phyloP scores from a whole-genome alignment of 2,888 invertebrate species.

The Nebria salina region DNA sequence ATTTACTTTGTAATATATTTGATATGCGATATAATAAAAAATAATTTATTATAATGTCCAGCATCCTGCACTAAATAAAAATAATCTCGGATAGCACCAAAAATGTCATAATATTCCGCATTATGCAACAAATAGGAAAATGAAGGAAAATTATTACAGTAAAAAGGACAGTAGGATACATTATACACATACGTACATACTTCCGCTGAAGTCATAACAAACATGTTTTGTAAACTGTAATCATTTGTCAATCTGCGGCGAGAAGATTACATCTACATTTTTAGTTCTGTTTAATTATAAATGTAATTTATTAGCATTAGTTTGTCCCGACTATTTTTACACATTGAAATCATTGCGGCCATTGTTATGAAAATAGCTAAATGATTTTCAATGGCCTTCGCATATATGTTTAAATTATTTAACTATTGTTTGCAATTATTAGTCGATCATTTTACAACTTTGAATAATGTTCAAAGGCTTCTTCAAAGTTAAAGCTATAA shows the following conservation, averaged over 20 bases:
- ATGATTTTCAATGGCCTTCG: constrained; percentile 31
- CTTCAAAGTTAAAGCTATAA: too few species aligned
- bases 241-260: constrained; percentile 25
- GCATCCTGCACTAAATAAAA: neutral
- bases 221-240: constrained; percentile 11
- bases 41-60: neutral
- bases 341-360: constrained; percentile 31
- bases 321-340: constrained; percentile 29
- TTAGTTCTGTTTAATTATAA: constrained; percentile 26
- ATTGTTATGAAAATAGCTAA: constrained; percentile 25
- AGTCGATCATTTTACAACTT: too few species aligned
- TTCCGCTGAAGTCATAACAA: neutral
- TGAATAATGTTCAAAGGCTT: too few species aligned
- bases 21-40: neutral
- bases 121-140: neutral
- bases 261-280: constrained; percentile 26
- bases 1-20: neutral
- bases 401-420: constrained; percentile 35
- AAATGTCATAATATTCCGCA: neutral
- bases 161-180: neutral
- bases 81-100: neutral
- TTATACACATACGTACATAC: neutral
- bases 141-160: neutral
- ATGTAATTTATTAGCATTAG: constrained; percentile 36
- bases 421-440: too few species aligned